Percentiles rank a stretch among this genome's conserved stretches.
Evolutionary conservation across 2,888 invertebrate genomes (phyloP).

Genomic region (Leptopilina drosophilae): DNA sequence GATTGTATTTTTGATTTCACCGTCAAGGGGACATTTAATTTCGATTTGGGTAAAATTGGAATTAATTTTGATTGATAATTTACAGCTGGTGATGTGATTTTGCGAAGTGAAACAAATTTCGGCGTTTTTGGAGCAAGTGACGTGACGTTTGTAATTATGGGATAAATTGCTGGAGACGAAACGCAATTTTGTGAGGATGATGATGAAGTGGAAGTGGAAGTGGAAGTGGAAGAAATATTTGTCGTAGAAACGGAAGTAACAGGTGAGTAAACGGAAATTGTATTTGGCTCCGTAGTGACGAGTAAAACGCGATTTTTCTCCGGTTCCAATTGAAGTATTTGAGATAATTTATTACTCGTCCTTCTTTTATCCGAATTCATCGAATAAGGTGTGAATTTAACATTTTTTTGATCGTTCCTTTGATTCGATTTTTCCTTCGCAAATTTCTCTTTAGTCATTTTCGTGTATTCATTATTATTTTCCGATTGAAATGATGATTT

Average conservation of each 20-base stretch:
- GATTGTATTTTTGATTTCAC: neutral
- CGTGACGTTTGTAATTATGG: too few species aligned
- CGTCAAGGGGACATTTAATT: too few species aligned
- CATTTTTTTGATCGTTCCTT: neutral
- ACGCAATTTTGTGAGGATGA: neutral
- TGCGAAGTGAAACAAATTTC: too few species aligned
- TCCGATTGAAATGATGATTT: neutral
- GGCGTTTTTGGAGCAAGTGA: too few species aligned
- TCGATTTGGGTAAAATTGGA: too few species aligned
- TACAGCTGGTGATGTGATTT: too few species aligned
- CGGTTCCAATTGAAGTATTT: neutral
- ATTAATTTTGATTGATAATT: too few species aligned
- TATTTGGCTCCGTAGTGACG: neutral
- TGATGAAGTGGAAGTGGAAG: too few species aligned
- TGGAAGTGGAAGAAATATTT: neutral
- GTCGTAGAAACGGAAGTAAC: neutral
- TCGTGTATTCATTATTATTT: neutral
- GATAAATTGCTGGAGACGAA: neutral
- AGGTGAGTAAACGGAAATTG: neutral
- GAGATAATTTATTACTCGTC: neutral
- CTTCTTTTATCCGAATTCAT: neutral
- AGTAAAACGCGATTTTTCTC: neutral
- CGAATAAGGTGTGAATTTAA: slow-evolving; percentile 14
- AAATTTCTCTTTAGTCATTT: neutral
- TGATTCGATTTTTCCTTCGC: neutral